Base-by-base conservation (phyloP, 2,888 invertebrate species). In the Latrodectus hesperus region DNA sequence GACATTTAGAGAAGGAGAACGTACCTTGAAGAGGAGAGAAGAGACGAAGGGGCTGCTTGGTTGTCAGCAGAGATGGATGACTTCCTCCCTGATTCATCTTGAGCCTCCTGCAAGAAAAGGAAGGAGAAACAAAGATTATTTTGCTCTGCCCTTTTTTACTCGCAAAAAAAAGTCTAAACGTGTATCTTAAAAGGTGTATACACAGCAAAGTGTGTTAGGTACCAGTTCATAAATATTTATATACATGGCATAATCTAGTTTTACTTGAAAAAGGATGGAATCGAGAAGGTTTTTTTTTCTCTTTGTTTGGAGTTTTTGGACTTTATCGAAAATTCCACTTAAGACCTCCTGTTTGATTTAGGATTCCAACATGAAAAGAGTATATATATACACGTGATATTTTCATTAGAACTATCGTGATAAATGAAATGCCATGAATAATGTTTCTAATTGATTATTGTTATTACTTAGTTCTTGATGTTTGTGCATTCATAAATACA, bases 11-110 rank as follows among this genome's bases (percentile, higher is more conserved):
- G 4, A 38, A 38, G 38, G 38, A 38, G 38, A 38, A 73, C 85
- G 22, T 75, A 85, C 85, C 85, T 68, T 70, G 84, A 84, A 26
- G 85, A 85, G 22, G 85, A 85, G 16, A 79, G 64, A 52, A 74
- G 85, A 51, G 70, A 53, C 16, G 79, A 64, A 9, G 85, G 68
- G 22, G 85, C 70, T 26, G 78, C 52, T n/a, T 70, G 73, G 75
- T 70, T 80, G 79, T 85, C 85, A 75, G 55, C 70, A n/a, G 85
- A 85, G 85, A 85, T 74, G 74, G 85, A 85, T 85, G 85, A 75
- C 79, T 85, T 85, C 75, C 79, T 79, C 26, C 79, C 79, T 26
- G 85, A 85, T 68, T 85, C 79, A n/a, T 82, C 76, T n/a, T 60
- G 60, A 75, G 60, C 52, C 26, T 65, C 79, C 79, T 85, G 70